Evolutionary conservation across 2,113 vertebrate genomes (phyloP).

Genomic region (Columbina picui): DNA sequence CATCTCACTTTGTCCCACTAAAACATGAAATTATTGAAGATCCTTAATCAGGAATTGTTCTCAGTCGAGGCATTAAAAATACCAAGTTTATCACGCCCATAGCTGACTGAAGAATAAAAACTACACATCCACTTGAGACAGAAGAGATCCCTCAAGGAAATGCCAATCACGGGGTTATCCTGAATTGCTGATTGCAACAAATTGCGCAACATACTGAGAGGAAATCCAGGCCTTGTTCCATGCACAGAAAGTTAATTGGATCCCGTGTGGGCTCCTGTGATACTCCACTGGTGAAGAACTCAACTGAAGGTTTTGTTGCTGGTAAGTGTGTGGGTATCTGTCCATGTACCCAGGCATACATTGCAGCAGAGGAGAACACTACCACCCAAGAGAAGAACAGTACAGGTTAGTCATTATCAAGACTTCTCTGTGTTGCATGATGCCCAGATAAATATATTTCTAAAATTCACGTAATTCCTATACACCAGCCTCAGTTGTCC

Average conservation of each 20-base stretch:
- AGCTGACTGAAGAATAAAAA: not conserved
- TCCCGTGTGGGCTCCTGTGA: not conserved
- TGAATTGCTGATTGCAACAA: not conserved
- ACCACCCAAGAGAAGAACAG: rapidly evolving
- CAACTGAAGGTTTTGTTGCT: not conserved
- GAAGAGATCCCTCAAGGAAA: not conserved
- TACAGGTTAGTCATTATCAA: rapidly evolving
- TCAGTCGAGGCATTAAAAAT: not conserved
- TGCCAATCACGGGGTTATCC: not conserved
- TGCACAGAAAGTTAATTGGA: not conserved
- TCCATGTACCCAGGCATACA: not conserved
- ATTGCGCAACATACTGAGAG: not conserved
- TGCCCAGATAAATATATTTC: not conserved
- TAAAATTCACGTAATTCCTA: not conserved
- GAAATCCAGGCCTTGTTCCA: not conserved
- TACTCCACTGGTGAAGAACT: not conserved
- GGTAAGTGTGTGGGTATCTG: rapidly evolving
- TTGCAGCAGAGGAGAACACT: rapidly evolving
- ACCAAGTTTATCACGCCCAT: not conserved
- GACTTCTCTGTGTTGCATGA: not conserved
- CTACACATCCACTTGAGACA: not conserved
- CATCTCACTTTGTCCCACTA: not conserved
- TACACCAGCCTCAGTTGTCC: not conserved
- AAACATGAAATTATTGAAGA: not conserved
- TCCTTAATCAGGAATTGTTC: not conserved